Conservation (phyloP, 53 echinoderm and acorn worm genomes). For the Temnopleurus reevesii region DNA sequence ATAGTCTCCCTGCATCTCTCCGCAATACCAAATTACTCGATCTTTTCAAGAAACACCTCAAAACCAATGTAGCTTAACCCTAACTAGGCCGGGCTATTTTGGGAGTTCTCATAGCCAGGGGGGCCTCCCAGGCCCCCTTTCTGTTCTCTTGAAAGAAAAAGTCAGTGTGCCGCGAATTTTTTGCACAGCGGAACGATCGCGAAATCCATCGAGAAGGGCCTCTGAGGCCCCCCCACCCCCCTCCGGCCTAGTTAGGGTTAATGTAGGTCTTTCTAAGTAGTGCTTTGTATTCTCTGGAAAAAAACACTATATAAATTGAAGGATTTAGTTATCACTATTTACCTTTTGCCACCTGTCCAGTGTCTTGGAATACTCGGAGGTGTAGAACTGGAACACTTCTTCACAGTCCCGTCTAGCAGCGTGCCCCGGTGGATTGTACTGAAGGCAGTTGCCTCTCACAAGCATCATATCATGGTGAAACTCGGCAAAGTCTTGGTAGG, state of each 20-base stretch:
- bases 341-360: slow-evolving; percentile 96
- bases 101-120: too few species aligned
- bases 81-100: too few species aligned
- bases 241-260: neutral
- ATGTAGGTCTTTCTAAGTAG: too few species aligned
- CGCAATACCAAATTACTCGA: too few species aligned
- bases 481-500: slow-evolving; percentile 78
- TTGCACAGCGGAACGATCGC: neutral
- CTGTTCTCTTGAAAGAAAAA: too few species aligned
- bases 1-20: too few species aligned
- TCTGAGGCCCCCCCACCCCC: neutral
- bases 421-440: slow-evolving; percentile 91
- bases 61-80: too few species aligned
- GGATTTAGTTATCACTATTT: neutral
- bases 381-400: slow-evolving; percentile 96
- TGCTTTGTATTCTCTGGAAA: too few species aligned
- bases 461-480: slow-evolving; percentile 94
- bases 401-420: slow-evolving; percentile 91
- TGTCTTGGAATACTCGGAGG: slow-evolving; percentile 81
- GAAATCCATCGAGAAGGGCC: neutral
- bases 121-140: too few species aligned
- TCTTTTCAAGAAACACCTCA: too few species aligned
- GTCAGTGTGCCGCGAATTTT: neutral
- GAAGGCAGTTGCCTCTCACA: slow-evolving; percentile 77
- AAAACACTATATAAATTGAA: too few species aligned